A percentile compares a stretch with the other conserved stretches of the same genome.
phyloP scores from a whole-genome alignment of 2,888 invertebrate species.

The Galerucella nymphaeae region DNA sequence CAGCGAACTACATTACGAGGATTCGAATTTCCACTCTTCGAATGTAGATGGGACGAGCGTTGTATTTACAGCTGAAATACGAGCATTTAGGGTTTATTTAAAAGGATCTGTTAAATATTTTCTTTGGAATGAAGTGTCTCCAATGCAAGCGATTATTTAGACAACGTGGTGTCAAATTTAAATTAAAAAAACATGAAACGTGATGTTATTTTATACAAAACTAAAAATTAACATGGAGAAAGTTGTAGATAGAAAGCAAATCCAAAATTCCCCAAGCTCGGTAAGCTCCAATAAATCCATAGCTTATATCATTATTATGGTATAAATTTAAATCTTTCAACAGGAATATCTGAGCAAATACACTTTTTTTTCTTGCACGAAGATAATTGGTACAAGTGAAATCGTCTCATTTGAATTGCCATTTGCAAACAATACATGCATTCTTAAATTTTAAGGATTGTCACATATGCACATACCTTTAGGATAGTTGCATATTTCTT shows the following conservation, averaged over 20 bases:
- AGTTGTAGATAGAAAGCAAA: not conserved
- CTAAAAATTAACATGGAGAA: not conserved
- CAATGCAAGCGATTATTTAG: not conserved
- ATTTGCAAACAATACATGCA: conserved; percentile 30
- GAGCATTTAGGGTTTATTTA: not conserved
- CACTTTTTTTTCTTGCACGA: not conserved
- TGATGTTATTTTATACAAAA: not conserved
- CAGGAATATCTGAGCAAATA: not conserved
- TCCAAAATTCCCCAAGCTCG: no score
- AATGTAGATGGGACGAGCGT: conserved; percentile 46
- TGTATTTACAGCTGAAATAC: conserved; percentile 7
- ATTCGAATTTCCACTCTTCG: conserved; percentile 38
- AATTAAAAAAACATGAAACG: not conserved
- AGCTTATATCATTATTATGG: no score
- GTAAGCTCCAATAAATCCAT: not conserved
- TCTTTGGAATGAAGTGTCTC: not conserved
- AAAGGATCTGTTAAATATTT: not conserved
- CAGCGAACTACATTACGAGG: conserved; percentile 20
- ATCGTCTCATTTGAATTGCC: conserved; percentile 24
- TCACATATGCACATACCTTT: conserved; percentile 25
- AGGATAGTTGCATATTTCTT: conserved; percentile 26
- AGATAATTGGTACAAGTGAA: conserved; percentile 20
- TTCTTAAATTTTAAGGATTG: conserved; percentile 29
- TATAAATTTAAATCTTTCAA: not conserved
- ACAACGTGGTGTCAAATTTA: not conserved